These are phyloP conservation scores for Apistogramma diplotaenia DNA, from an alignment of 2,113 vertebrate species.

Conservation along the genomic window DNA sequence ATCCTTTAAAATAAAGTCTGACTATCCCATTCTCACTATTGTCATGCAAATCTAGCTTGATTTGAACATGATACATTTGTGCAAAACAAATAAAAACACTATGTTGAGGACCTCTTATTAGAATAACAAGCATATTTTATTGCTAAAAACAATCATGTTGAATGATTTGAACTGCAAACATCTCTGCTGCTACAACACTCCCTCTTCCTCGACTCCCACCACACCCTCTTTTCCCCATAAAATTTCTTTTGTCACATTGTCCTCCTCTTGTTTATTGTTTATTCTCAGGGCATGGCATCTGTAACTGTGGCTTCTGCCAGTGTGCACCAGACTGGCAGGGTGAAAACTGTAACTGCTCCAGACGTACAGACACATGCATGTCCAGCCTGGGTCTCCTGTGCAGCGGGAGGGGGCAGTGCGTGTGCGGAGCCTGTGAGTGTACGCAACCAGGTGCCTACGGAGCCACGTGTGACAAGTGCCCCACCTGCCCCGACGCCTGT, in stretches of 20 bases:
- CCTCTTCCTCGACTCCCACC: background rate
- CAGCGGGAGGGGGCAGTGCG: constrained; percentile 87
- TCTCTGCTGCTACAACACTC: background rate
- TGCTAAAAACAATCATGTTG: background rate
- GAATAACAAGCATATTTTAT: background rate
- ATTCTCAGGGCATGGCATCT: constrained; percentile 86
- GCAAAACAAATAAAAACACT: background rate
- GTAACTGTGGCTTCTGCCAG: constrained; percentile 91
- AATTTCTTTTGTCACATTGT: background rate
- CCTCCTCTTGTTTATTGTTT: background rate
- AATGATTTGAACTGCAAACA: background rate
- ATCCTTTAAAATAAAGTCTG: background rate
- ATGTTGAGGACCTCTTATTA: background rate
- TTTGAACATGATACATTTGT: background rate
- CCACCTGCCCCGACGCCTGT: constrained; percentile 94
- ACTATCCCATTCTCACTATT: background rate
- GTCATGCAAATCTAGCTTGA: background rate
- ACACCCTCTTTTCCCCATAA: background rate
- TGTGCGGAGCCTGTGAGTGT: constrained; percentile 91
- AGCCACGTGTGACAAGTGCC: constrained; percentile 93
- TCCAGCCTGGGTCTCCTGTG: constrained; percentile 89
- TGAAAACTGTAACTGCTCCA: constrained; percentile 94
- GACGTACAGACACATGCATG: constrained; percentile 90
- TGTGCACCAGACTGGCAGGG: constrained; percentile 93
- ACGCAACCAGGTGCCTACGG: constrained; percentile 93